Conservation (phyloP, 1,140 invertebrate species). For the Aphaenogaster floridana region DNA sequence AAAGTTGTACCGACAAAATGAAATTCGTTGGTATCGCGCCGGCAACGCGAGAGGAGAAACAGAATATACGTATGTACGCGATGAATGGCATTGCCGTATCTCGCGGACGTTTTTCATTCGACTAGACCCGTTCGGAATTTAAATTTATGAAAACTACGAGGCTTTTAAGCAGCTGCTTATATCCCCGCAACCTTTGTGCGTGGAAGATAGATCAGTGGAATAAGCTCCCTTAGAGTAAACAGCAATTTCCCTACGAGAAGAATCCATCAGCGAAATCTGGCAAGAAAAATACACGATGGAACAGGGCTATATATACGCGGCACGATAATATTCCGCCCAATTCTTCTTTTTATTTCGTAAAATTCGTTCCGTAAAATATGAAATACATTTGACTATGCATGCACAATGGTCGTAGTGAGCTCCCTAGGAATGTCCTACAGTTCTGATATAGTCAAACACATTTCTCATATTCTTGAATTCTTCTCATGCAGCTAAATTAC, state of each 20-base stretch:
- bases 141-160: slow-evolving; percentile 46
- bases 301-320: background rate
- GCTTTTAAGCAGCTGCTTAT: background rate
- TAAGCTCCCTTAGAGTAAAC: slow-evolving; percentile 48
- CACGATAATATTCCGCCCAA: slow-evolving; percentile 37
- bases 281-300: slow-evolving; percentile 25
- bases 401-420: background rate
- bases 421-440: background rate
- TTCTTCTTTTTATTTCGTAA: background rate
- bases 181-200: background rate
- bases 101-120: slow-evolving; percentile 19
- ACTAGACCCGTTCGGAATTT: background rate
- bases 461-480: slow-evolving; percentile 1
- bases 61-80: background rate
- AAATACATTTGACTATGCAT: slow-evolving; percentile 2
- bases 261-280: slow-evolving; percentile 41
- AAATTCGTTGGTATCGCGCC: slow-evolving; percentile 1
- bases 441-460: background rate
- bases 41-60: background rate
- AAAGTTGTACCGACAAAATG: background rate
- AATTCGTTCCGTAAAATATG: slow-evolving; percentile 34
- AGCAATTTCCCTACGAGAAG: slow-evolving; percentile 42
- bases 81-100: background rate
- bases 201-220: slow-evolving; percentile 47
- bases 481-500: background rate